Evolutionary conservation across 2,888 invertebrate genomes (phyloP).

Genomic region (Eupithecia subfuscata): DNA sequence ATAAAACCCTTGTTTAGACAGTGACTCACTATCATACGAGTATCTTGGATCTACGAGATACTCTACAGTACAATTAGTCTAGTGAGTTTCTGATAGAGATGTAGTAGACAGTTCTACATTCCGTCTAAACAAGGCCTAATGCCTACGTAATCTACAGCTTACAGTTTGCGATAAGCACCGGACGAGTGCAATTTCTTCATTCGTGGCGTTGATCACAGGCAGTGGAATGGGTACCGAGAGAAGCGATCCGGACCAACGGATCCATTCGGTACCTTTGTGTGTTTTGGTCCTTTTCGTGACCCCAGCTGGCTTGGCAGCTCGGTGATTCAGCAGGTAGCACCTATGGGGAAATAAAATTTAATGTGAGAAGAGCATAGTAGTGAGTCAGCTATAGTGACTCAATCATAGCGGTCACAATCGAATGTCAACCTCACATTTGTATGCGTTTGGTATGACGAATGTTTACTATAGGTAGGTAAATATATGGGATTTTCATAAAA

Average conservation of each 20-base stretch:
- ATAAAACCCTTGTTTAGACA: slow-evolving; percentile 26
- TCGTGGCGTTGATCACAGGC: slow-evolving; percentile 74
- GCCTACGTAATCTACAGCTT: slow-evolving; percentile 50
- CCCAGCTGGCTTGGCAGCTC: slow-evolving; percentile 46
- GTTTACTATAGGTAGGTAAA: not conserved
- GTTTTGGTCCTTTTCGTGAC: slow-evolving; percentile 37
- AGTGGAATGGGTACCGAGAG: slow-evolving; percentile 70
- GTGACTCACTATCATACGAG: slow-evolving; percentile 10
- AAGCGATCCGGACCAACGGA: slow-evolving; percentile 47
- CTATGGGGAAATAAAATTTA: slow-evolving; percentile 70
- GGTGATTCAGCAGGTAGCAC: slow-evolving; percentile 72
- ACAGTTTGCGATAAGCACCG: slow-evolving; percentile 72
- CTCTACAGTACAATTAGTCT: slow-evolving; percentile 11
- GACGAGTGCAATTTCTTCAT: slow-evolving; percentile 77
- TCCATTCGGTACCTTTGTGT: slow-evolving; percentile 2
- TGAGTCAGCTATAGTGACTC: slow-evolving; percentile 68
- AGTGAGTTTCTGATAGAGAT: slow-evolving; percentile 27
- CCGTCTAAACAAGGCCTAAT: slow-evolving; percentile 27
- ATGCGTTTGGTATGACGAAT: slow-evolving; percentile 51
- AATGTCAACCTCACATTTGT: slow-evolving; percentile 44
- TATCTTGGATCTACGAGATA: slow-evolving; percentile 20
- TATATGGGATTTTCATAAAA: not conserved
- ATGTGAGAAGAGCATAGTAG: slow-evolving; percentile 59
- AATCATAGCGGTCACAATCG: slow-evolving; percentile 64
- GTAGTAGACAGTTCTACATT: slow-evolving; percentile 27